phyloP scores from a whole-genome alignment of 2,797 vertebrate species.

The Neopelma chrysocephalum region DNA sequence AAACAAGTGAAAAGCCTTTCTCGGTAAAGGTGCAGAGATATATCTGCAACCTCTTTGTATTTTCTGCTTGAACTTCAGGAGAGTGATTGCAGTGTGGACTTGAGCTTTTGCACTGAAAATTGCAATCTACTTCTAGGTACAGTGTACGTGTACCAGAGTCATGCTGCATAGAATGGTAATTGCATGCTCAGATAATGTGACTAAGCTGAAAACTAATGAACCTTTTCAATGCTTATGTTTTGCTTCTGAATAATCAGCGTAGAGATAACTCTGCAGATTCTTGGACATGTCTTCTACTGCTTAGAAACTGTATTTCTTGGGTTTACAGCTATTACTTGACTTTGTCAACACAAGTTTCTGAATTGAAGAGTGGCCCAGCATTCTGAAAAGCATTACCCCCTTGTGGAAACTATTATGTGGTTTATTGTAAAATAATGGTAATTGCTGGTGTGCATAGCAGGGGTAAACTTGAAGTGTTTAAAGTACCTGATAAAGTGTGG shows the following conservation, averaged over 20 bases:
- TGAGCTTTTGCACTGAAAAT: background rate
- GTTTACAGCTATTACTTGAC: background rate
- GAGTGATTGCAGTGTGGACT: background rate
- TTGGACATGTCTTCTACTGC: background rate
- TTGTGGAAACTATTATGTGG: background rate
- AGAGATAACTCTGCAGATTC: background rate
- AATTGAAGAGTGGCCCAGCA: background rate
- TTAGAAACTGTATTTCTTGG: background rate
- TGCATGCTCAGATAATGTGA: background rate
- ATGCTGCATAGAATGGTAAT: background rate
- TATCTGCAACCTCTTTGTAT: background rate
- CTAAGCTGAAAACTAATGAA: background rate
- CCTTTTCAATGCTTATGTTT: background rate
- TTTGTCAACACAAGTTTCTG: background rate
- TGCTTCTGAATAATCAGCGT: background rate
- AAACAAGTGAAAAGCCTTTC: background rate
- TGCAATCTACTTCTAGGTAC: background rate
- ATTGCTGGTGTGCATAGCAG: background rate
- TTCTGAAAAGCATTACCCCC: background rate
- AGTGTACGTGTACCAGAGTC: background rate
- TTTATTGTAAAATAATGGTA: background rate
- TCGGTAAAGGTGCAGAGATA: background rate
- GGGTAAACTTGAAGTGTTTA: background rate
- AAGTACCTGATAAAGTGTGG: background rate
- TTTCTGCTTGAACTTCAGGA: background rate